A percentile compares a stretch with the other conserved stretches of the same genome.
These are phyloP conservation scores for Drosophila villosipedis DNA, from an alignment of 2,888 invertebrate species.

Conservation along the genomic window DNA sequence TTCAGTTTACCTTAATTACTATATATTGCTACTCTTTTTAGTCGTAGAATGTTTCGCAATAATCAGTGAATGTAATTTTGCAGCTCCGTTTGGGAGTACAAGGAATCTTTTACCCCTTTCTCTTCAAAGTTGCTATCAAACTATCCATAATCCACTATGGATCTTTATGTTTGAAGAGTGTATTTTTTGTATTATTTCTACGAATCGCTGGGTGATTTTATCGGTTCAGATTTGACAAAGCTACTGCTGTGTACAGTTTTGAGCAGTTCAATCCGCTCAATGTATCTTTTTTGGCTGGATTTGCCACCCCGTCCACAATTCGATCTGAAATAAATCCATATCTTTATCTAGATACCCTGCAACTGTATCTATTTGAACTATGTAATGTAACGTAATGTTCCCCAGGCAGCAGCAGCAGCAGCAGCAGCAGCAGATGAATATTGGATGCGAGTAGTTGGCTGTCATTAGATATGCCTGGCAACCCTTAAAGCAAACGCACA, in stretches of 20 bases:
- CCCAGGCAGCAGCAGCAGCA: constrained; percentile 6
- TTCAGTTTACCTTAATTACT: not conserved
- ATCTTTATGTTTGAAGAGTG: not conserved
- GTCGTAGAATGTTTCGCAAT: not conserved
- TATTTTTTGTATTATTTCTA: not conserved
- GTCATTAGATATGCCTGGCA: constrained; percentile 67
- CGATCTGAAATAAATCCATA: not conserved
- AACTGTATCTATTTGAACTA: not conserved
- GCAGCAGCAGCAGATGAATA: constrained; percentile 27
- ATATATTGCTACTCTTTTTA: not conserved
- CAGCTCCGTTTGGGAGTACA: no score
- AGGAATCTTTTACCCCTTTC: not conserved
- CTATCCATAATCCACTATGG: not conserved
- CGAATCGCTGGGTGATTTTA: not conserved
- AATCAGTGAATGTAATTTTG: not conserved
- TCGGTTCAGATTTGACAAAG: not conserved
- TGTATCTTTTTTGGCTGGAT: not conserved
- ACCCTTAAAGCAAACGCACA: constrained; percentile 60
- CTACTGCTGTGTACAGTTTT: not conserved
- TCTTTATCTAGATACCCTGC: not conserved
- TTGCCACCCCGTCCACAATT: not conserved
- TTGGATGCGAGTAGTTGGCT: constrained; percentile 57
- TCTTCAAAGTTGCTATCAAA: not conserved
- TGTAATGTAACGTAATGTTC: not conserved
- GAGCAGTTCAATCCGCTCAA: not conserved